Percentiles rank a stretch among this genome's conserved stretches.
phyloP scores from a whole-genome alignment of 2,113 vertebrate genomes.

The Archilochus colubris region DNA sequence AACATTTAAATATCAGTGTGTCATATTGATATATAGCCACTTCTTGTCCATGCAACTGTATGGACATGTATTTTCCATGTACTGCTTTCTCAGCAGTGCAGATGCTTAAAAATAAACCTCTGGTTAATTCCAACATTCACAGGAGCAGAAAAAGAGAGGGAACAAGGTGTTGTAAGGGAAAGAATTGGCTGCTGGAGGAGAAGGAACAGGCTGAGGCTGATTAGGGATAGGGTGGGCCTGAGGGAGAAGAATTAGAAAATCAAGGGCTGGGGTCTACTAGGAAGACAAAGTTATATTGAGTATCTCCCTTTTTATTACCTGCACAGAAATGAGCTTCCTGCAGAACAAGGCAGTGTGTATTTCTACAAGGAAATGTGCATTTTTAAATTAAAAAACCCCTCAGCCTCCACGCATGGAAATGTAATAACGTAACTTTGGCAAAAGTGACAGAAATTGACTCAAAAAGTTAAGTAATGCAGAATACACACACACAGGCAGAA shows the following conservation, averaged over 20 bases:
- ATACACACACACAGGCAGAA: slow-evolving; percentile 23
- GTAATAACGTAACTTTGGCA: background rate
- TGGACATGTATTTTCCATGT: background rate
- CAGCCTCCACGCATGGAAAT: background rate
- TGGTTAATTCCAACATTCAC: background rate
- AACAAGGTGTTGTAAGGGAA: background rate
- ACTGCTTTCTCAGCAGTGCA: background rate
- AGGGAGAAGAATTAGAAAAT: background rate
- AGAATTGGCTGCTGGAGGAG: background rate
- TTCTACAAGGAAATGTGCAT: background rate
- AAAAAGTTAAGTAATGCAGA: background rate
- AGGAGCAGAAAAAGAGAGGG: background rate
- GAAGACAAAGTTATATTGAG: background rate
- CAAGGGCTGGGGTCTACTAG: background rate
- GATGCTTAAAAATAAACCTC: background rate
- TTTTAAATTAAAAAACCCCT: background rate
- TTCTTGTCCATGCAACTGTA: background rate
- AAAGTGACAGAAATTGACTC: background rate
- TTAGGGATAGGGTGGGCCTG: background rate
- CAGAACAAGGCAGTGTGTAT: background rate
- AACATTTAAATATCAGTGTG: background rate
- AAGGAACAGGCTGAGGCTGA: background rate
- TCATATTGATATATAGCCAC: background rate
- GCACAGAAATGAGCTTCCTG: background rate
- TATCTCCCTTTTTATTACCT: background rate